These are phyloP conservation scores for Harlomillsia oculata DNA, from an alignment of 1,140 invertebrate species.

Conservation along the genomic window DNA sequence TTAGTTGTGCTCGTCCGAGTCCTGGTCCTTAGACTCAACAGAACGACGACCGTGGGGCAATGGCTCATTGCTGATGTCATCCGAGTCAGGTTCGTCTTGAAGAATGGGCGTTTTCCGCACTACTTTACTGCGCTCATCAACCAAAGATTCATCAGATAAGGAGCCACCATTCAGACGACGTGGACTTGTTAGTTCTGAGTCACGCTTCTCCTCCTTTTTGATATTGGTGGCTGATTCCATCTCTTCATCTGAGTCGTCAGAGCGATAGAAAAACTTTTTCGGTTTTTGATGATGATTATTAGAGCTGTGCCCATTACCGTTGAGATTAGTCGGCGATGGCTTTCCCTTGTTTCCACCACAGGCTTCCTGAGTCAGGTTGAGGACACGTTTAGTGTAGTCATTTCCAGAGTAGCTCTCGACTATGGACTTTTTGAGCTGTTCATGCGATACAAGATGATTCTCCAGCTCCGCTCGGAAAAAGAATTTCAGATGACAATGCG, in stretches of 20 bases:
- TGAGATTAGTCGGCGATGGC: slow-evolving; percentile 4
- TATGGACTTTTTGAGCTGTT: slow-evolving; percentile 17
- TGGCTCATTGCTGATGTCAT: slow-evolving; percentile 5
- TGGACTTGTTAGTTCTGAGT: slow-evolving; percentile 13
- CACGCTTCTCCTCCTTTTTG: slow-evolving; percentile 19
- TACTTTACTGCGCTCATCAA: slow-evolving; percentile 11
- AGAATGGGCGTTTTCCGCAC: slow-evolving; percentile 5
- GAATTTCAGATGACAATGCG: slow-evolving; percentile 69
- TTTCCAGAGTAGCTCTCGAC: slow-evolving; percentile 5
- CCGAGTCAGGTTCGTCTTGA: slow-evolving; percentile 10
- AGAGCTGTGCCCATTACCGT: background rate
- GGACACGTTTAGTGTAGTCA: slow-evolving; percentile 1
- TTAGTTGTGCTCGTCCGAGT: slow-evolving; percentile 6
- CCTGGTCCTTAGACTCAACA: background rate
- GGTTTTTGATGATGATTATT: slow-evolving; percentile 17
- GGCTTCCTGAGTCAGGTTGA: slow-evolving; percentile 19
- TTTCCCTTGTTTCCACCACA: background rate
- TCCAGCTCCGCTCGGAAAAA: slow-evolving; percentile 85
- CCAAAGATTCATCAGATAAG: slow-evolving; percentile 13
- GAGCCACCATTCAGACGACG: slow-evolving; percentile 6
- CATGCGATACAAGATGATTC: slow-evolving; percentile 62
- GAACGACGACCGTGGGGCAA: background rate
- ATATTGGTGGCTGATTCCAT: slow-evolving; percentile 21
- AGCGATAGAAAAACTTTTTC: slow-evolving; percentile 34
- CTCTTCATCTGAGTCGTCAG: slow-evolving; percentile 35